These are phyloP conservation scores for Tokudaia muenninki DNA, from an alignment of 2,797 vertebrate genomes.

Conservation along the genomic window DNA sequence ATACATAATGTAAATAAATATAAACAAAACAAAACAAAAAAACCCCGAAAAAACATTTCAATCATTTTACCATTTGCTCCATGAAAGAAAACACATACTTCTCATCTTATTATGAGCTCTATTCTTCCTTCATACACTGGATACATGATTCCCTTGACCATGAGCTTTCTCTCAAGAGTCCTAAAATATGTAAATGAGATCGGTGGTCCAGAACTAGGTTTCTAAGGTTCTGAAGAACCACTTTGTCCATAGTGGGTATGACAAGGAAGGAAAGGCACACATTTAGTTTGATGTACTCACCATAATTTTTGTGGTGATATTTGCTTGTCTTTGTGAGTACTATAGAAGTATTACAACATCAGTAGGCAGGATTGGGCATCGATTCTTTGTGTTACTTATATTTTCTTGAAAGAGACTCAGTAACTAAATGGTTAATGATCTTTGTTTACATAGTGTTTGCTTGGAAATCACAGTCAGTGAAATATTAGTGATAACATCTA, in stretches of 20 bases:
- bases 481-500: slow-evolving; percentile 70
- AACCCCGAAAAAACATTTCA: not conserved
- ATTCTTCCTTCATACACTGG: not conserved
- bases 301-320: not conserved
- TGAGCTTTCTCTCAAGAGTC: not conserved
- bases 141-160: not conserved
- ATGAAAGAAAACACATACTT: not conserved
- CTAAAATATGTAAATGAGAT: not conserved
- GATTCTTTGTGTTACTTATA: not conserved
- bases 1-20: no score
- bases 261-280: not conserved
- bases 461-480: slow-evolving; percentile 50
- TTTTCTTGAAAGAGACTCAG: slow-evolving; percentile 11
- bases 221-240: not conserved
- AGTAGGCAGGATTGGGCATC: not conserved
- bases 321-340: slow-evolving; percentile 15
- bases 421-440: not conserved
- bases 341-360: not conserved
- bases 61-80: not conserved
- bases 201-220: not conserved
- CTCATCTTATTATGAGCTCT: not conserved
- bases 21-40: no score
- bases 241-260: not conserved
- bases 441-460: slow-evolving; percentile 34
- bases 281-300: not conserved